phyloP scores from a whole-genome alignment of 2,888 invertebrate genomes.

The Dasypogon diadema region DNA sequence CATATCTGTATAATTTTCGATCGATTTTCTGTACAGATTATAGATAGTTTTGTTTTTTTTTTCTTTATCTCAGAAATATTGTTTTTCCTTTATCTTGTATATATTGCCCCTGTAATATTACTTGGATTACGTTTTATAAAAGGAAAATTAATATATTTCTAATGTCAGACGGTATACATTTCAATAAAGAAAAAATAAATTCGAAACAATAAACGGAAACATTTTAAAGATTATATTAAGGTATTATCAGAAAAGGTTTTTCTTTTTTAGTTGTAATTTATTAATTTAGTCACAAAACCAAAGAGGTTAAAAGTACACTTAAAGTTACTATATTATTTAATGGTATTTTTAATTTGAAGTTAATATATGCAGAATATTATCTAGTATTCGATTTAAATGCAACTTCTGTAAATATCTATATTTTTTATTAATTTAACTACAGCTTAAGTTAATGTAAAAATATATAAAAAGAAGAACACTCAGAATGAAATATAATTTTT shows the following conservation, averaged over 20 bases:
- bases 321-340: constrained; percentile 50
- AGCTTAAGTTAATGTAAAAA: not conserved
- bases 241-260: constrained; percentile 36
- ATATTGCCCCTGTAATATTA: constrained; percentile 10
- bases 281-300: constrained; percentile 49
- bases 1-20: not conserved
- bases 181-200: not conserved
- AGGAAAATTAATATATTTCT: constrained; percentile 20
- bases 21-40: constrained; percentile 33
- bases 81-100: constrained; percentile 11
- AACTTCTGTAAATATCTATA: not conserved
- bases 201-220: not conserved
- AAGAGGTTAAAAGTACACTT: constrained; percentile 49
- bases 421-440: not conserved
- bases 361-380: constrained; percentile 8
- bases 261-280: constrained; percentile 35
- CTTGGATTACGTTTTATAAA: not conserved
- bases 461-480: not conserved
- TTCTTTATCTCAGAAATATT: not conserved
- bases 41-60: not conserved
- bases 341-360: not conserved
- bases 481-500: not conserved
- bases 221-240: not conserved
- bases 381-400: not conserved
- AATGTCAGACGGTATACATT: constrained; percentile 41